Conservation (phyloP, 2,113 vertebrate genomes). For the Pelecanoides urinatrix region DNA sequence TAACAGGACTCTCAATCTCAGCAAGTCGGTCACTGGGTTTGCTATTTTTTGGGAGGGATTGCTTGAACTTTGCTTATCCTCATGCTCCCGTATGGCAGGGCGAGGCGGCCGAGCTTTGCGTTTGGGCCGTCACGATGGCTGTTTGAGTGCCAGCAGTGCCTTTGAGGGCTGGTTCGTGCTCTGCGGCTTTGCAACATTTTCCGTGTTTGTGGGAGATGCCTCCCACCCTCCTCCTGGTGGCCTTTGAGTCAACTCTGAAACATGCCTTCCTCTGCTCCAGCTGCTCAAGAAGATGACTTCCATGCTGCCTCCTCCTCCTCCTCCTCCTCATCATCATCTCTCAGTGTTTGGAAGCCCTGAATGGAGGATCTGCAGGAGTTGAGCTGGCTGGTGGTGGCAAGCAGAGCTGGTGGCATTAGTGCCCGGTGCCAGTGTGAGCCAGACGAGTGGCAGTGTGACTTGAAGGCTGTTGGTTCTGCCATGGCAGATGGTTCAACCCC, state of each 20-base stretch:
- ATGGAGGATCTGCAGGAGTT: not conserved
- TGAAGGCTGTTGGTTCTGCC: not conserved
- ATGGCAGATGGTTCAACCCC: not conserved
- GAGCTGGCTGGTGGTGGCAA: not conserved
- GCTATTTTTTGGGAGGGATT: not conserved
- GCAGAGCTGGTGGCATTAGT: not conserved
- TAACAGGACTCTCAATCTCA: not conserved
- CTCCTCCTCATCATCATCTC: accelerated
- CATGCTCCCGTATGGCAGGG: accelerated
- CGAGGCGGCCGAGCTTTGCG: accelerated
- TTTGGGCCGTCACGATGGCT: accelerated
- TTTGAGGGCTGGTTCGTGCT: not conserved
- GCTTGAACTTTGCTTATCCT: not conserved
- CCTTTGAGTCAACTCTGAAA: not conserved
- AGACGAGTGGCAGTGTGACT: accelerated
- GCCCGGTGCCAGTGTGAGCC: not conserved
- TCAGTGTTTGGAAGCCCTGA: not conserved
- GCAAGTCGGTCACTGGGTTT: accelerated
- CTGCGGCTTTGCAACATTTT: not conserved
- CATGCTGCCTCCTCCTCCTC: not conserved
- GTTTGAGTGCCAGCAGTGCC: not conserved
- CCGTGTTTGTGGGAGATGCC: not conserved
- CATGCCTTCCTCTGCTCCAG: not conserved
- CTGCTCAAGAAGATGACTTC: not conserved
- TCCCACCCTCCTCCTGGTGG: not conserved